Evolutionary conservation across 2,797 vertebrate genomes (phyloP).

Genomic region (Simalia tracyae): DNA sequence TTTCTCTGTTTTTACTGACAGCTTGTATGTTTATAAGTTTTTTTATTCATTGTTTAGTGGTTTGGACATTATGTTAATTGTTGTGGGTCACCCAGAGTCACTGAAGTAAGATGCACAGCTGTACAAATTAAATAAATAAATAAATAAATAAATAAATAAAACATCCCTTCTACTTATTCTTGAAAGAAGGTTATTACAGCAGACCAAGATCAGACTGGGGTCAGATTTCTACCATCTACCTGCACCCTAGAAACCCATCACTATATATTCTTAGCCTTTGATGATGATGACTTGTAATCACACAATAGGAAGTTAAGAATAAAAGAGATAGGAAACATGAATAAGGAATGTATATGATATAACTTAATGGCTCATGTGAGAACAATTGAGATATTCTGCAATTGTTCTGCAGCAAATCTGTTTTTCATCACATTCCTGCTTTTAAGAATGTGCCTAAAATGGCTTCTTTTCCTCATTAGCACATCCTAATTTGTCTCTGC

Average conservation of each 20-base stretch:
- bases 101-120: background rate
- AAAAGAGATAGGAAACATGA: background rate
- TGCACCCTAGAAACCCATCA: background rate
- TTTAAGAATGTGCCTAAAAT: slow-evolving; percentile 26
- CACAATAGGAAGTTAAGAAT: background rate
- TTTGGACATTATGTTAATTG: background rate
- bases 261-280: background rate
- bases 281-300: background rate
- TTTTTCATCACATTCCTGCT: slow-evolving; percentile 6
- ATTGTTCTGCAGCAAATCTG: background rate
- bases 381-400: background rate
- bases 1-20: background rate
- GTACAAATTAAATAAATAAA: background rate
- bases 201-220: background rate
- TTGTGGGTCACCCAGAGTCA: background rate
- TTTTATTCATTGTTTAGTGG: background rate
- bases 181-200: background rate
- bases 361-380: background rate
- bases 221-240: background rate
- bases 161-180: background rate
- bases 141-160: background rate
- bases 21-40: background rate
- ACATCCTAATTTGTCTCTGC: slow-evolving; percentile 29
- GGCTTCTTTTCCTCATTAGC: slow-evolving; percentile 25
- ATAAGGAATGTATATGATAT: background rate